phyloP scores from a whole-genome alignment of 2,797 vertebrate genomes.

The Meda fulgida region DNA sequence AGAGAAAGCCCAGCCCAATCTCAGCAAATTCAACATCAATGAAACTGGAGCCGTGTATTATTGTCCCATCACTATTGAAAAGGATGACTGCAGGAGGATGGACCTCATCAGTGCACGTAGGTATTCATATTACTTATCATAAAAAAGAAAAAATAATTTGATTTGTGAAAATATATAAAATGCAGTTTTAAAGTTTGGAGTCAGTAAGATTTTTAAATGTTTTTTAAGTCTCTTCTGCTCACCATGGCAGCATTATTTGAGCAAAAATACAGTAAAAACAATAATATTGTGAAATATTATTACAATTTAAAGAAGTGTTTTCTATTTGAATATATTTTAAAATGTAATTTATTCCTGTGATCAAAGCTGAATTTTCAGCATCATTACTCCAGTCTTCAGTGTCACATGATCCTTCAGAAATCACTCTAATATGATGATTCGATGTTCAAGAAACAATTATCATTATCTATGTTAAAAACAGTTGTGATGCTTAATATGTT shows the following conservation, averaged over 20 bases:
- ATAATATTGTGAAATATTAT: background rate
- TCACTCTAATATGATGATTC: background rate
- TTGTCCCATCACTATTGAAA: conserved; percentile 81
- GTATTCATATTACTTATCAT: conserved; percentile 34
- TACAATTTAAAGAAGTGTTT: background rate
- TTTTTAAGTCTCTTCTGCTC: background rate
- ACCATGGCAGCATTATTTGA: background rate
- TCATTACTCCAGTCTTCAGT: background rate
- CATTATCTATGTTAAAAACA: background rate
- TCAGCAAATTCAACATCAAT: conserved; percentile 75
- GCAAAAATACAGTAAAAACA: background rate
- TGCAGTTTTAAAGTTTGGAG: background rate
- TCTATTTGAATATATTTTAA: background rate
- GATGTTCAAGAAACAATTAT: background rate
- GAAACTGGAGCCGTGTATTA: conserved; percentile 89
- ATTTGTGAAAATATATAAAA: background rate
- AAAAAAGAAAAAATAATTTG: background rate
- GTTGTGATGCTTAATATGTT: background rate
- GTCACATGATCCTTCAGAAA: background rate
- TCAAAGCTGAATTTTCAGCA: background rate
- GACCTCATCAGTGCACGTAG: conserved; percentile 84
- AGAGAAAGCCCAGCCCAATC: conserved; percentile 73
- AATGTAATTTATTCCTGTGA: background rate
- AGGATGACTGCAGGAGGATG: conserved; percentile 85
- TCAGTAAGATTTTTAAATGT: background rate